phyloP scores from a whole-genome alignment of 2,113 vertebrate genomes.

The Chrysochloris asiatica region DNA sequence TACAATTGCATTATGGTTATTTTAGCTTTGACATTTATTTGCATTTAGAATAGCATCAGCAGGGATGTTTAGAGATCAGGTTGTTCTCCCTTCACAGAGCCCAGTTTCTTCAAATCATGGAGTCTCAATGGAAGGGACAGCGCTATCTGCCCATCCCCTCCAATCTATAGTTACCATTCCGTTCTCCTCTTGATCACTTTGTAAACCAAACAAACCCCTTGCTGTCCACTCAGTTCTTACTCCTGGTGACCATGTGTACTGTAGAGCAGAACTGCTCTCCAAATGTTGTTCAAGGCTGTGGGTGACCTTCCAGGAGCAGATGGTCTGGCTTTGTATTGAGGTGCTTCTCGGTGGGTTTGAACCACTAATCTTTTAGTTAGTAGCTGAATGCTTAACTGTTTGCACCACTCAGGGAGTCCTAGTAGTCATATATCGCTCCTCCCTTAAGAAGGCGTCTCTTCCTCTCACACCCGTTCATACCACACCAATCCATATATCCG shows the following conservation, averaged over 20 bases:
- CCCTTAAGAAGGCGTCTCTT: neutral
- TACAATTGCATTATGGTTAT: constrained; percentile 81
- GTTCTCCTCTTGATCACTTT: neutral
- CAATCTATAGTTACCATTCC: constrained; percentile 23
- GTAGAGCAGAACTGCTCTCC: neutral
- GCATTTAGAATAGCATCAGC: constrained; percentile 73
- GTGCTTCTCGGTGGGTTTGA: neutral
- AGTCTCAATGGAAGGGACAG: constrained; percentile 56
- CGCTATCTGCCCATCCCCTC: constrained; percentile 49
- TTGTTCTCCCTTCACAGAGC: constrained; percentile 69
- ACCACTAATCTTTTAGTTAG: neutral
- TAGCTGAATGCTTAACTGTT: neutral
- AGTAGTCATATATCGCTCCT: neutral
- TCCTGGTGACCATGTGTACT: neutral
- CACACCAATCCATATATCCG: too few species aligned
- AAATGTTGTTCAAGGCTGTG: neutral
- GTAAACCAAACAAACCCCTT: neutral
- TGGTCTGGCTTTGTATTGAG: neutral
- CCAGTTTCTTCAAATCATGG: constrained; percentile 67
- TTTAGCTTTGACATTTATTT: constrained; percentile 85
- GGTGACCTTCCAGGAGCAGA: neutral
- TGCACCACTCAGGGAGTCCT: neutral
- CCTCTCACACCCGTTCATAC: too few species aligned
- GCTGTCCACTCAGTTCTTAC: neutral
- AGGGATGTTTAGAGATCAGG: constrained; percentile 66